Evolutionary conservation across 2,113 vertebrate species (phyloP).

Genomic region (Phrynosoma blainvillii): DNA sequence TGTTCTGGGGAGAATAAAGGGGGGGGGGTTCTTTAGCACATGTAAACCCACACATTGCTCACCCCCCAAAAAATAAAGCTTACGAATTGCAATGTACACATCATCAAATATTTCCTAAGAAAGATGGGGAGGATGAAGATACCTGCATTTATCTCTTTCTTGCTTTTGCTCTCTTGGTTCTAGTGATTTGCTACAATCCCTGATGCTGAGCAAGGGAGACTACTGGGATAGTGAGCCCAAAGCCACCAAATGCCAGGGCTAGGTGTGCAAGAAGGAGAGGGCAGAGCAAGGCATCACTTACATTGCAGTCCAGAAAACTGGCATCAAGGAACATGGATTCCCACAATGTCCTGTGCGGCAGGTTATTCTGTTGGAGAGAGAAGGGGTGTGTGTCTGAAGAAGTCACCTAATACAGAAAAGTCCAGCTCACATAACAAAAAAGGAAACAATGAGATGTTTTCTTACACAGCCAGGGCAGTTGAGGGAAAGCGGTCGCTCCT

Average conservation of each 20-base stretch:
- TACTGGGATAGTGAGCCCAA: neutral
- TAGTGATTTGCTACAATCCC: too few species aligned
- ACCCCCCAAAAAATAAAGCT: too few species aligned
- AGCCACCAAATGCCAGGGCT: neutral
- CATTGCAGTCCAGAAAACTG: conserved; percentile 51
- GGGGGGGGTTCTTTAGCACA: neutral
- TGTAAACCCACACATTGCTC: too few species aligned
- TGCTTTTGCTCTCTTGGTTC: too few species aligned
- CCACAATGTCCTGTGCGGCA: conserved; percentile 26
- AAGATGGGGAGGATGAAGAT: too few species aligned
- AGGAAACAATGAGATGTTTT: neutral
- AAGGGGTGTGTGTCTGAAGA: neutral
- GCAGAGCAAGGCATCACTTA: conserved; percentile 19
- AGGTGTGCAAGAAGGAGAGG: neutral
- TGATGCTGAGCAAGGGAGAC: too few species aligned
- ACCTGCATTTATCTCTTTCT: too few species aligned
- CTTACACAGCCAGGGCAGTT: conserved; percentile 28
- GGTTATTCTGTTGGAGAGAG: conserved; percentile 16
- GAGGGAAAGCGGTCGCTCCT: neutral
- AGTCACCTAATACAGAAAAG: too few species aligned
- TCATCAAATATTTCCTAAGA: too few species aligned
- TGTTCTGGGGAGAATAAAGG: conserved; percentile 18
- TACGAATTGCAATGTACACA: too few species aligned
- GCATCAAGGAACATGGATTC: conserved; percentile 43
- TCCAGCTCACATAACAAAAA: neutral